Percentiles rank a stretch among this genome's conserved stretches.
phyloP scores from a whole-genome alignment of 2,797 vertebrate species.

The Sebastes vulpes region DNA sequence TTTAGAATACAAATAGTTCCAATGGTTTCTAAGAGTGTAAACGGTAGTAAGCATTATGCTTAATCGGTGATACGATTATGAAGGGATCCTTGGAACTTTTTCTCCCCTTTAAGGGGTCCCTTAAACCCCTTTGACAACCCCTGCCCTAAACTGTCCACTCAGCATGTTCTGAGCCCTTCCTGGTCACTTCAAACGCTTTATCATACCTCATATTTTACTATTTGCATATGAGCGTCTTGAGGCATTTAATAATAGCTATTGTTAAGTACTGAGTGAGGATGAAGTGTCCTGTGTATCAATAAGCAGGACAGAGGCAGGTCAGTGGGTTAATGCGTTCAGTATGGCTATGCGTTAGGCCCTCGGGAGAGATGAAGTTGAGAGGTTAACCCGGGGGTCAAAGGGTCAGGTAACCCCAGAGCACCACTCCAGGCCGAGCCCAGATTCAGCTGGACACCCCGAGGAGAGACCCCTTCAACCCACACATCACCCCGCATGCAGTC shows the following conservation, averaged over 20 bases:
- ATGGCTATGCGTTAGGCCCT: slow-evolving; percentile 66
- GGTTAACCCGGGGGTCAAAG: slow-evolving; percentile 66
- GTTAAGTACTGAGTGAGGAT: slow-evolving; percentile 30
- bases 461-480: slow-evolving; percentile 62
- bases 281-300: slow-evolving; percentile 45
- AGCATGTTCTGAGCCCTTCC: slow-evolving; percentile 2
- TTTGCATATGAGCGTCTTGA: slow-evolving; percentile 21
- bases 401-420: slow-evolving; percentile 63
- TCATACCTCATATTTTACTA: not conserved
- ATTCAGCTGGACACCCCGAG: slow-evolving; percentile 74
- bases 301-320: slow-evolving; percentile 45
- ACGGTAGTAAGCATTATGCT: no score
- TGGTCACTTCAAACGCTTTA: not conserved
- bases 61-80: no score
- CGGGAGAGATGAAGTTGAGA: slow-evolving; percentile 73
- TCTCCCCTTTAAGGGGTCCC: no score
- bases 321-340: slow-evolving; percentile 80
- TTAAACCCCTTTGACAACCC: no score
- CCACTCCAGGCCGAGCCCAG: slow-evolving; percentile 52
- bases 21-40: no score
- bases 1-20: no score
- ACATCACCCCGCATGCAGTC: slow-evolving; percentile 55
- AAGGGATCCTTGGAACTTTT: no score
- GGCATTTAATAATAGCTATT: slow-evolving; percentile 21
- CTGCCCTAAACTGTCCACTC: not conserved